Evolutionary conservation across 92 coral and sea anemone genomes (phyloP), one percentile per base, ranked within the genome.

Genomic region (Epizoanthus stellaris): DNA sequence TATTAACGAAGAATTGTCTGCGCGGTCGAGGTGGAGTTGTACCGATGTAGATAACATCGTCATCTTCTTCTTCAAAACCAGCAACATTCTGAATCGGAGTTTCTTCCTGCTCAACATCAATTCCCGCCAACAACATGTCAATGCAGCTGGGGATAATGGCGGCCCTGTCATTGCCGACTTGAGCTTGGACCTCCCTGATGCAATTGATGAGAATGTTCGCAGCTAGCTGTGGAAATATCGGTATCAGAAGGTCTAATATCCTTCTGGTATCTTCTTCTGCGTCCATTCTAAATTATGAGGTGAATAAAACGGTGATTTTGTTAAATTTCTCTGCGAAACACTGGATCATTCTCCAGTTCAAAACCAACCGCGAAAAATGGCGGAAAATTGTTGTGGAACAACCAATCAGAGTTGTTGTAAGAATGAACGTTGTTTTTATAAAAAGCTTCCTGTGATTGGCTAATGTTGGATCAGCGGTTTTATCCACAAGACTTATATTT

Each of bases 201-300:
- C 96, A 88, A 54, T 70, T 69, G 39, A 79, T 72, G 16, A 96
- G 80, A 36, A 82, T 68, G 10, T 9, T 63, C 34, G 86, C 95
- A 34, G 77, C 80, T 15, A 92, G 52, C 77, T 94, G 98, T 16
- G 98, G 98, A 72, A 96, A 96, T 68, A 96, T 92, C 70, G 93
- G 96, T 42, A 93, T 87, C 58, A 96, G 74, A 19, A 91, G 87
- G 77, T 89, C 89, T 54, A 91, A 75, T 17, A 96, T 89, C 16
- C 17, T 87, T 38, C 67, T 80, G 38, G 63, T 85, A 62, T 85
- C 92, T 64, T 85, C 88, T 15, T 63, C 85, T 40, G 88, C 34
- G 19, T 65, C 91, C 89, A 87, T 90, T 53, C 62, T 4, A 0
- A 17, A 15, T 30, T 12, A 43, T 3, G 38, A 42, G n/a, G 0